Conservation (phyloP, 1,140 invertebrate species). For the Apolygus lucorum region DNA sequence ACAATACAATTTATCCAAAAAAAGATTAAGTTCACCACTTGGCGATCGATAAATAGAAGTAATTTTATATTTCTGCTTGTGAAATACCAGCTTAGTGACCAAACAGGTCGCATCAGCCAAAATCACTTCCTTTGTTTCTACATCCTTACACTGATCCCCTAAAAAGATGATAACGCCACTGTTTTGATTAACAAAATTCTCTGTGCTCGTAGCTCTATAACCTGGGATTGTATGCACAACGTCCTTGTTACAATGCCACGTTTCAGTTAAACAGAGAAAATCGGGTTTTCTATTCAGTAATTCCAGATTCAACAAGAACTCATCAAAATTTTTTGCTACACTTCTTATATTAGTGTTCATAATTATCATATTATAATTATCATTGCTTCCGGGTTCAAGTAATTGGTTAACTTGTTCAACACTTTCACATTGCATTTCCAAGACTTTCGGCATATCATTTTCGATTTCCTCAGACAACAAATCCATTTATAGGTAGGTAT, state of each 20-base stretch:
- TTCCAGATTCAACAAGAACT: background rate
- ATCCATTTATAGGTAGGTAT: too few relatives aligned
- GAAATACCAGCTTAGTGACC: background rate
- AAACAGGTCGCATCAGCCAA: background rate
- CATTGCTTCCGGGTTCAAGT: too few relatives aligned
- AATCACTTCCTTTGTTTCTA: background rate
- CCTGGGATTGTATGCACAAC: background rate
- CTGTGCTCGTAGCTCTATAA: background rate
- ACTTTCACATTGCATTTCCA: too few relatives aligned
- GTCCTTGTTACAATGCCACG: background rate
- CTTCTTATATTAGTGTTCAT: too few relatives aligned
- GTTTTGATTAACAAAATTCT: too few relatives aligned
- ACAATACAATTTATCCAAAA: background rate
- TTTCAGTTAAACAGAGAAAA: background rate
- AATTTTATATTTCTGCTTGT: background rate
- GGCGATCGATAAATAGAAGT: background rate
- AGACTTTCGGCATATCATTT: too few relatives aligned
- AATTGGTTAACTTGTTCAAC: too few relatives aligned
- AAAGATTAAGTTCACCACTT: background rate
- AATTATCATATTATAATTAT: too few relatives aligned
- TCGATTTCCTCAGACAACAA: too few relatives aligned
- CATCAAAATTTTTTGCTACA: background rate
- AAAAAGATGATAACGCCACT: background rate
- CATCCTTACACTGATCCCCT: background rate
- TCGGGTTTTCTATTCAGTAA: background rate